Base-by-base conservation (phyloP, 37 sponge, comb jelly and placozoan genomes). In the Amphimedon queenslandica region DNA sequence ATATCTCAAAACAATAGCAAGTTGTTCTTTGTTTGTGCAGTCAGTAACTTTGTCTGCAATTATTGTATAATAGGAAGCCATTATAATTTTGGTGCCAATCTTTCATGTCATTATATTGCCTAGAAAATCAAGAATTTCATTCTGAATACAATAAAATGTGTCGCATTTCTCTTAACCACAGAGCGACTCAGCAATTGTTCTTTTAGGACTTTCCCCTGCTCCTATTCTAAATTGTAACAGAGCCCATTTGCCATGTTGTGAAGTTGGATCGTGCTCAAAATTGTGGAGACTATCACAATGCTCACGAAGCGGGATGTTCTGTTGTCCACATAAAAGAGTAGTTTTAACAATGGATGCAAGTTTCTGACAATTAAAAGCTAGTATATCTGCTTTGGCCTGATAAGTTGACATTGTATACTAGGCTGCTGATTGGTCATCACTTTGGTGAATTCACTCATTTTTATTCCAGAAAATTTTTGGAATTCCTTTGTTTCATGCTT, bases 1-100 rank as follows among this genome's bases (percentile, higher is more conserved):
- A 87, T 70, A 87, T 74, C 78, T 36, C 20, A 82, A 32, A 13
- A 87, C 81, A 63, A 87, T 36, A 60, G 72, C 42, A 57, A 87
- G 58, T 37, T 79, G 79, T 51, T 89, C 84, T 37, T 51, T 80
- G 77, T 89, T 89, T 43, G 84, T 69, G 34, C 51, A 57, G 68
- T 84, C 89, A 39, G 75, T 66, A 21, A 42, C 87, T 58, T 86
- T 70, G 61, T 86, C 87, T 30, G 81, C 76, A 32, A 74, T 69
- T 40, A 86, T 70, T 57, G 81, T 74, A 58, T 61, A 86, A 31
- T 60, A 86, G 41, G 41, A 24, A 6, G 39, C 37, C 25, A 37
- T 27, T n/a, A 27, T 30, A 42, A 66, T 27, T 77, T 66, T 79
- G 31, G 25, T 40, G 8, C 80, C 27, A 29, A 86, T 79, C 11